phyloP scores from a whole-genome alignment of 1,140 invertebrate species.

The Harpegnathos saltator region DNA sequence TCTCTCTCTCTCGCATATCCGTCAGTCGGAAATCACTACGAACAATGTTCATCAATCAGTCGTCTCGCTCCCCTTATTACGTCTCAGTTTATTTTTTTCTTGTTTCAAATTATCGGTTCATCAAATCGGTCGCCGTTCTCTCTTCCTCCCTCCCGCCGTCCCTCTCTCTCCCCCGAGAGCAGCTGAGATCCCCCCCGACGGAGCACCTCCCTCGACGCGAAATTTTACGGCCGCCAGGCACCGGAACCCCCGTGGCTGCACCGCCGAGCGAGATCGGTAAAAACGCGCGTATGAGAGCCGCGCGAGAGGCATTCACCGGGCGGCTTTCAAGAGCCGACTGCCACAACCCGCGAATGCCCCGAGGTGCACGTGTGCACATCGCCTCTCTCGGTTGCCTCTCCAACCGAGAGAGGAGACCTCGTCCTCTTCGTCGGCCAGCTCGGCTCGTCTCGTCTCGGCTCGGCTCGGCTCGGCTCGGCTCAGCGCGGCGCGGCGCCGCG shows the following conservation, averaged over 20 bases:
- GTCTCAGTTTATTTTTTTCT: too few relatives aligned
- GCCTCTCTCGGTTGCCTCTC: slow-evolving; percentile 65
- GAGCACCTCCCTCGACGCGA: slow-evolving; percentile 23
- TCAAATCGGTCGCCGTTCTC: too few relatives aligned
- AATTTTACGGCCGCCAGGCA: slow-evolving; percentile 33
- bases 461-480: slow-evolving; percentile 57
- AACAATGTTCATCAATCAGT: too few relatives aligned
- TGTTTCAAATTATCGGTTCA: slow-evolving; percentile 7
- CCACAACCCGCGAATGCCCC: slow-evolving; percentile 72
- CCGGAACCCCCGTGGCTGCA: slow-evolving; percentile 26
- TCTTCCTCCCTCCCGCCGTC: neutral
- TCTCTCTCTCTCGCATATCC: too few relatives aligned
- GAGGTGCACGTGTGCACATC: slow-evolving; percentile 74
- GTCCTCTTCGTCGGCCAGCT: slow-evolving; percentile 60
- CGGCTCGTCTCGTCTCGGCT: slow-evolving; percentile 34
- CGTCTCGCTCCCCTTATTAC: too few relatives aligned
- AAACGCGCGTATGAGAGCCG: slow-evolving; percentile 64
- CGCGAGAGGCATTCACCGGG: slow-evolving; percentile 71
- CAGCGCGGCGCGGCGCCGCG: neutral
- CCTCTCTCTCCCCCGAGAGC: neutral
- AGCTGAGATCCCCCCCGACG: neutral
- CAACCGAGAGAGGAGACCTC: slow-evolving; percentile 29
- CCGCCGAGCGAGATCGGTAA: slow-evolving; percentile 52
- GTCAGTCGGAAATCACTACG: too few relatives aligned
- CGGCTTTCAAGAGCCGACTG: slow-evolving; percentile 77